Evolutionary conservation across 2,888 invertebrate genomes (phyloP), one percentile per base, ranked within the genome.

Genomic region (Saturnia pavonia): DNA sequence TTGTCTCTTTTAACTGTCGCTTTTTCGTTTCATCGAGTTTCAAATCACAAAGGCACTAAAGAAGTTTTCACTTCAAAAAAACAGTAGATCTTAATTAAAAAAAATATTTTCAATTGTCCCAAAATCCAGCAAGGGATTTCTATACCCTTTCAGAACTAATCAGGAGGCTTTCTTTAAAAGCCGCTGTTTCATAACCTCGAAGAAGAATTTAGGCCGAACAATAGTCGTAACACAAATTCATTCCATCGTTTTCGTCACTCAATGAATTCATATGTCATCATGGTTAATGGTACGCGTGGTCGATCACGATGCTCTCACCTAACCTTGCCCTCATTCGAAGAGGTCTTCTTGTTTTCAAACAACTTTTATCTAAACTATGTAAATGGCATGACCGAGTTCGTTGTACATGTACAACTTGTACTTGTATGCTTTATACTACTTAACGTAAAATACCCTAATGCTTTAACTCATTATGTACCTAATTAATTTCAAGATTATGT

Each of bases 191-290:
- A 67, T 70, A 66, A 70, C 25, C 8, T 65, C n/a, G 40, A 40
- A 68, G 48, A 40, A 65, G 45, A 27, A 68, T 68, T 70, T 22
- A 40, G 67, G 67, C 22, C 68, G 65, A 48, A 27, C 51, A 16
- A 48, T 68, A 34, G 3, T 68, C 68, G 68, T 63, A 68, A 69
- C 42, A 48, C 45, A 40, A 45, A 63, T 22, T 11, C 54, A 40
- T 71, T 63, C 25, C 63, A 63, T 65, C 48, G 68, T 73, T 72
- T 73, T 73, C 73, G 73, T 67, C 71, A 72, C 45, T 57, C 69
- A 25, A 63, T 69, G 70, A 60, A 48, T 48, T 67, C 14, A 67
- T 65, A 22, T 65, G 51, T 70, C 66, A 45, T 51, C 68, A 45
- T 68, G 11, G 27, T 40, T n/a, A 25, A 14, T 34, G 34, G 9